These are phyloP conservation scores for Poeciliopsis turneri DNA, from an alignment of 2,797 vertebrate genomes.

Conservation along the genomic window DNA sequence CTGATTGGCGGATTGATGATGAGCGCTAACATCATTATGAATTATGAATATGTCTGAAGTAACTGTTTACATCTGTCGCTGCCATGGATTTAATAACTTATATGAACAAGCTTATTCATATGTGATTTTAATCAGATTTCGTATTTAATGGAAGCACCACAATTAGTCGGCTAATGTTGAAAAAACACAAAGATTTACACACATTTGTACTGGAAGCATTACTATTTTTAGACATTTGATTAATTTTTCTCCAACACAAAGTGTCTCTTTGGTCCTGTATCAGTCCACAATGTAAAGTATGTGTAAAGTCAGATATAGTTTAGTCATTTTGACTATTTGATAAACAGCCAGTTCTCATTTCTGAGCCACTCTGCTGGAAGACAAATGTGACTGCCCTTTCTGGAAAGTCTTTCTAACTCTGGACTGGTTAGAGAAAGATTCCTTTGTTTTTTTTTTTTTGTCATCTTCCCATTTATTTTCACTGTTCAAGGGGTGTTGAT, in stretches of 20 bases:
- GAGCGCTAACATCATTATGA: no score
- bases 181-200: no score
- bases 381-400: slow-evolving; percentile 49
- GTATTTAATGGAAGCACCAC: no score
- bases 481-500: slow-evolving; percentile 19
- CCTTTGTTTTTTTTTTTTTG: slow-evolving; percentile 24
- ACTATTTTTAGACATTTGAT: background rate
- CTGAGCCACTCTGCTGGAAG: slow-evolving; percentile 11
- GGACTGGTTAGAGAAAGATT: slow-evolving; percentile 34
- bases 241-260: no score
- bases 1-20: no score
- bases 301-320: background rate
- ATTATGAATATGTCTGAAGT: no score
- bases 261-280: background rate
- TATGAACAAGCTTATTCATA: no score
- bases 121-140: no score
- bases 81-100: no score
- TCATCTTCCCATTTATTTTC: slow-evolving; percentile 24
- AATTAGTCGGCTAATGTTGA: no score
- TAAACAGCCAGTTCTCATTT: slow-evolving; percentile 15
- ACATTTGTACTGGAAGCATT: no score
- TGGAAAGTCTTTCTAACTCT: slow-evolving; percentile 60
- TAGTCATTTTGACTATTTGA: slow-evolving; percentile 22
- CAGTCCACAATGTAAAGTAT: background rate
- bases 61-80: no score